These are phyloP conservation scores for Anisognathus igniventris DNA, from an alignment of 2,797 vertebrate genomes.

Conservation along the genomic window DNA sequence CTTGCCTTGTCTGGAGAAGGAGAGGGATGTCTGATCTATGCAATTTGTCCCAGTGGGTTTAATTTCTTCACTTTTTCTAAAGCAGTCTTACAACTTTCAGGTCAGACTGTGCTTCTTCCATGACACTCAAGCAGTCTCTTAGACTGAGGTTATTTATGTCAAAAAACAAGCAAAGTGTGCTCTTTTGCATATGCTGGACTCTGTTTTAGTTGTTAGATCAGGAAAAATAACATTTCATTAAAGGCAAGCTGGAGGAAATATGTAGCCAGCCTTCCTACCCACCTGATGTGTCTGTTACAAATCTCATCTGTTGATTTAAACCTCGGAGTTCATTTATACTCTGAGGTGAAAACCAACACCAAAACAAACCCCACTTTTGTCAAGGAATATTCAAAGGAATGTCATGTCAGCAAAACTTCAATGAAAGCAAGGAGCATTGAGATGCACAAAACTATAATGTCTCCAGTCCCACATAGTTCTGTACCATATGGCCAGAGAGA, in stretches of 20 bases:
- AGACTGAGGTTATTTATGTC: neutral
- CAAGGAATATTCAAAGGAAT: constrained; percentile 45
- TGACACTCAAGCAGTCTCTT: neutral
- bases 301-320: neutral
- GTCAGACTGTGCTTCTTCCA: neutral
- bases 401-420: neutral
- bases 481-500: constrained; percentile 64
- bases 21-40: neutral
- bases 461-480: constrained; percentile 32
- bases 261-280: neutral
- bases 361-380: constrained; percentile 1
- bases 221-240: neutral
- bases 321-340: neutral
- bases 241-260: neutral
- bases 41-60: neutral
- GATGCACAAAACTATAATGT: constrained; percentile 58
- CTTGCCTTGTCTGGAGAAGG: neutral
- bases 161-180: neutral
- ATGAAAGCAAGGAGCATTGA: constrained; percentile 45
- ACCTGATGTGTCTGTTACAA: neutral
- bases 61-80: neutral
- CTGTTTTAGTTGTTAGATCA: neutral
- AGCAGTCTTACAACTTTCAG: neutral
- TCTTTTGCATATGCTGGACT: neutral
- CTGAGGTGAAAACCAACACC: neutral